Conservation (phyloP, 2,113 vertebrate genomes). For the Chlorodrepanis virens region DNA sequence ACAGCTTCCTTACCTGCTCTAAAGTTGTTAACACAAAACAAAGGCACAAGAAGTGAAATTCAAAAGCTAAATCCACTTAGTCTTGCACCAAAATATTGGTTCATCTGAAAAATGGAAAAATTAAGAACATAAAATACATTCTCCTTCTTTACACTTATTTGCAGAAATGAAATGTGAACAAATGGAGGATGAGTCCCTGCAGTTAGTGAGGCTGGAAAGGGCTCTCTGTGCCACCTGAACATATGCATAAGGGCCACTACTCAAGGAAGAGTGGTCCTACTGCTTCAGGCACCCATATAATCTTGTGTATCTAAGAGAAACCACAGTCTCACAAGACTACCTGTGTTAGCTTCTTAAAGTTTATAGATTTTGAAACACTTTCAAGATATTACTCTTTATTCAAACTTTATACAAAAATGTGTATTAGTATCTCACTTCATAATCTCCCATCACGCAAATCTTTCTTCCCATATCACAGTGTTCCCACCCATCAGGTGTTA, state of each 20-base stretch:
- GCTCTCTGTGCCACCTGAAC: not conserved
- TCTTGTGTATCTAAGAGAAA: not conserved
- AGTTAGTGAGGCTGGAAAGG: not conserved
- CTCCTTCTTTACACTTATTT: not conserved
- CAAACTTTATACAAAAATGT: not conserved
- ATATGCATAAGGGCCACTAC: accelerated
- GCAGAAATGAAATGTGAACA: not conserved
- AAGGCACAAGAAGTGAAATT: not conserved
- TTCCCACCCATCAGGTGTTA: not conserved
- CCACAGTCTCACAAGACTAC: not conserved
- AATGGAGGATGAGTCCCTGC: not conserved
- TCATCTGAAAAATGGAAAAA: not conserved
- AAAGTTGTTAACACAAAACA: not conserved
- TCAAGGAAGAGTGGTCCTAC: not conserved
- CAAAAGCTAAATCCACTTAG: not conserved
- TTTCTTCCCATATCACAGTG: not conserved
- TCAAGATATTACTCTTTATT: not conserved
- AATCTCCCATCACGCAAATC: not conserved
- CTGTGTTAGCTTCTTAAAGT: not conserved
- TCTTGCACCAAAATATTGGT: not conserved
- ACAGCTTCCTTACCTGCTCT: not conserved
- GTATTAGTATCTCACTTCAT: not conserved
- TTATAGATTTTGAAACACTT: not conserved
- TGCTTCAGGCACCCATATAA: not conserved
- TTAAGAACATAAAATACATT: not conserved